A percentile compares a stretch with the other conserved stretches of the same genome.
Evolutionary conservation across 2,797 vertebrate genomes (phyloP).

Genomic region (Potorous gilbertii): DNA sequence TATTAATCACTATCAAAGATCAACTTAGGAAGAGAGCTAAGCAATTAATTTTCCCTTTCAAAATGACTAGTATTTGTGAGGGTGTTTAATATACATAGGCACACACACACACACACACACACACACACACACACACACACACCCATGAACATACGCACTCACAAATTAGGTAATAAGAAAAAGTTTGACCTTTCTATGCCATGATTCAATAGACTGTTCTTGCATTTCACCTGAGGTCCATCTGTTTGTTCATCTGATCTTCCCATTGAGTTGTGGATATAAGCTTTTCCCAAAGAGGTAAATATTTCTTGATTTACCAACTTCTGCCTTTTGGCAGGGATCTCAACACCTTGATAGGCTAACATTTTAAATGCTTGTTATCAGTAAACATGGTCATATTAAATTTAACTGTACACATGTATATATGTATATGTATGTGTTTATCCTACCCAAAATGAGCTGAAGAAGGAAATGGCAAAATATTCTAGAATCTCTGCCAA

Average conservation of each 20-base stretch:
- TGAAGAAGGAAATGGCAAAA: background rate
- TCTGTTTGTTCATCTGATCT: slow-evolving; percentile 14
- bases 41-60: background rate
- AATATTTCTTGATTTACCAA: background rate
- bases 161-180: background rate
- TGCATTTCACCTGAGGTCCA: background rate
- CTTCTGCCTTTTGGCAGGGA: slow-evolving; percentile 30
- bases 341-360: background rate
- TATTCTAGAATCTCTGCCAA: background rate
- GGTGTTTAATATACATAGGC: background rate
- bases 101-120: background rate
- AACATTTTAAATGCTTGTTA: background rate
- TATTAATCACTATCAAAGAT: slow-evolving; percentile 16
- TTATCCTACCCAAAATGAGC: background rate
- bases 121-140: background rate
- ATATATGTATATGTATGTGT: background rate
- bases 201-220: background rate
- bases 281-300: slow-evolving; percentile 24
- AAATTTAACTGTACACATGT: background rate
- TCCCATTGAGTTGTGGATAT: slow-evolving; percentile 16
- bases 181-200: background rate
- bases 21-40: slow-evolving; percentile 12
- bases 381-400: background rate
- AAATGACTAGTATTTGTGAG: background rate
- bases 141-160: background rate